These are phyloP conservation scores for Halichoerus grypus DNA, from an alignment of 2,113 vertebrate species.

Conservation along the genomic window DNA sequence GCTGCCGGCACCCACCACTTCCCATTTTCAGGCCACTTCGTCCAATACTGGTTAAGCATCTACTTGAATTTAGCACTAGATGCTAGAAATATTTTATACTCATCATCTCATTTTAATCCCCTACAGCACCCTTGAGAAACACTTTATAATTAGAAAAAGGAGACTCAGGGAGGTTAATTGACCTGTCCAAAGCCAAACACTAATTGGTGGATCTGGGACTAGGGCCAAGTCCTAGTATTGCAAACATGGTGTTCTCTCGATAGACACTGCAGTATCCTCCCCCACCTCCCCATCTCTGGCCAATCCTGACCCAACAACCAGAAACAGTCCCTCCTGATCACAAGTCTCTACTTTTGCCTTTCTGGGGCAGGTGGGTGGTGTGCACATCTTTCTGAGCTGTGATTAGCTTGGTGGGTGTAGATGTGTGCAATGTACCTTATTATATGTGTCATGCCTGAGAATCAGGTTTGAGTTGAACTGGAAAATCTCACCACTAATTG, in stretches of 20 bases:
- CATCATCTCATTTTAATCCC: slow-evolving; percentile 46
- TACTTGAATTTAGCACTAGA: slow-evolving; percentile 38
- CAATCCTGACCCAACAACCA: slow-evolving; percentile 1
- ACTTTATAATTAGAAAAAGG: slow-evolving; percentile 49
- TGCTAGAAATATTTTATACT: slow-evolving; percentile 55
- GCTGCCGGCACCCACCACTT: not conserved
- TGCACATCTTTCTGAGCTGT: not conserved
- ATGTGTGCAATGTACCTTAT: not conserved
- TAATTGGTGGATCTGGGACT: slow-evolving; percentile 20
- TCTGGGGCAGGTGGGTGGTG: not conserved
- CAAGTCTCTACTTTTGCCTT: not conserved
- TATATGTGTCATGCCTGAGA: not conserved
- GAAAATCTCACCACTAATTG: not conserved
- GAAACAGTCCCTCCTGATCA: not conserved
- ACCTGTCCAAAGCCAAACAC: slow-evolving; percentile 19
- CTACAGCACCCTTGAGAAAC: not conserved
- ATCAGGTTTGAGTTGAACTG: not conserved
- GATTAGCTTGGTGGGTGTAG: not conserved
- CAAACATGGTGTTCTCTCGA: not conserved
- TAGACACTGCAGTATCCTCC: no score
- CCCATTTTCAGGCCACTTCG: not conserved
- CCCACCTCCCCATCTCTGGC: not conserved
- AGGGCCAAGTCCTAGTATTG: not conserved
- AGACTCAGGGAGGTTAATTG: slow-evolving; percentile 13
- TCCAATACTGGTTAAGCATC: slow-evolving; percentile 35